These are phyloP conservation scores for Hipparchia semele DNA, from an alignment of 2,888 invertebrate species.

Conservation along the genomic window DNA sequence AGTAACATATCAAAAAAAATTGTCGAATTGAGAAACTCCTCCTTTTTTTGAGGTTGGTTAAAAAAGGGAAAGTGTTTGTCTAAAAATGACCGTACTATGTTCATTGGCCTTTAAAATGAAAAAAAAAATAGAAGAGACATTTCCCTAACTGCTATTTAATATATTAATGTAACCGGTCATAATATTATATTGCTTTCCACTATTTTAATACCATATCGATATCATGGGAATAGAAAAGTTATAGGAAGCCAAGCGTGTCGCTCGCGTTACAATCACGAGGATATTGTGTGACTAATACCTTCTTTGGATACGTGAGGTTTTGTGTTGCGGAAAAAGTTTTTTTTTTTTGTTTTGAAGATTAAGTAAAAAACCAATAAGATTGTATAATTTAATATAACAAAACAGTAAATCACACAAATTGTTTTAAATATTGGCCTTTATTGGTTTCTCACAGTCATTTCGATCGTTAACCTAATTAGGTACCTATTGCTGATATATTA, in stretches of 20 bases:
- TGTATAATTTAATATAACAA: background rate
- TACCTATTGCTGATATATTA: background rate
- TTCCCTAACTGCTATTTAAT: constrained; percentile 19
- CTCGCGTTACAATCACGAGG: constrained; percentile 58
- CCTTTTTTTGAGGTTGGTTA: too few species aligned
- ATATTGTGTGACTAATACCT: constrained; percentile 51
- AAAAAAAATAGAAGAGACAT: background rate
- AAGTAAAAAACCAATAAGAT: background rate
- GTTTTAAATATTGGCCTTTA: background rate
- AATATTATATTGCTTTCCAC: constrained; percentile 36
- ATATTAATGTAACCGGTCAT: constrained; percentile 17
- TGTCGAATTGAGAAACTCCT: too few species aligned
- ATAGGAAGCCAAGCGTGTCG: constrained; percentile 65
- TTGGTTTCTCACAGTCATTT: constrained; percentile 24
- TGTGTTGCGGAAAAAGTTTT: constrained; percentile 23
- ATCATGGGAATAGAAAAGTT: constrained; percentile 67
- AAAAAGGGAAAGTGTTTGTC: too few species aligned
- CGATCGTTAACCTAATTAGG: constrained; percentile 27
- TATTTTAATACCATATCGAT: constrained; percentile 50
- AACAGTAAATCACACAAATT: background rate
- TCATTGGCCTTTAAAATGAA: background rate
- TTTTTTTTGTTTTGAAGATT: too few species aligned
- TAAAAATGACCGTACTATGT: background rate
- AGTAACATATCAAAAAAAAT: too few species aligned
- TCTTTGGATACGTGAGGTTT: constrained; percentile 22